Conservation (phyloP, 2,888 invertebrate genomes). For the Leptinotarsa haldemani region DNA sequence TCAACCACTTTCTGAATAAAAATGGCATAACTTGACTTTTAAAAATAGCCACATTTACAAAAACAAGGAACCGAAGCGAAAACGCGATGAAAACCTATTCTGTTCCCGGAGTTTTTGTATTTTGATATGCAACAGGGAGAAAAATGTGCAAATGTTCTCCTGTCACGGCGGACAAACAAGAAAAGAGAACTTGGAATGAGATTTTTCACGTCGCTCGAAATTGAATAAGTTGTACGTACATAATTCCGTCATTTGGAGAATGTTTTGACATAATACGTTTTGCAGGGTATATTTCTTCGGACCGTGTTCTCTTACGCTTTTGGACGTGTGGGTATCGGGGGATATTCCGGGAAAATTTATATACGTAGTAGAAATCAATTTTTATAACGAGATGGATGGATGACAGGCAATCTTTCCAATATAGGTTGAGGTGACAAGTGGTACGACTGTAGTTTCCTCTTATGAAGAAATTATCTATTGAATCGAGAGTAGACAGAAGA, state of each 20-base stretch:
- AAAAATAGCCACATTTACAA: conserved; percentile 41
- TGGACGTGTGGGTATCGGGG: neutral
- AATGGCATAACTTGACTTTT: conserved; percentile 43
- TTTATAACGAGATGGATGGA: no score
- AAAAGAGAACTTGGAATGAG: conserved; percentile 35
- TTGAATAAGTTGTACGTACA: conserved; percentile 29
- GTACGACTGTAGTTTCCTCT: no score
- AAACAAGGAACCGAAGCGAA: conserved; percentile 39
- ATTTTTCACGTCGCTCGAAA: conserved; percentile 29
- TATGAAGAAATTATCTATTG: no score
- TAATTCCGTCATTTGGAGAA: neutral
- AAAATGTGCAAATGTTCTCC: conserved; percentile 39
- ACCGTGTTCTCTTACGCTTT: neutral
- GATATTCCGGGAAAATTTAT: no score
- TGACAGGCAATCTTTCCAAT: no score
- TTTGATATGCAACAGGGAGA: conserved; percentile 34
- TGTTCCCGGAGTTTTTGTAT: conserved; percentile 31
- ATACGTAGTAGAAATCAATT: no score
- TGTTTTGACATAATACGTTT: neutral
- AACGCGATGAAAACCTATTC: conserved; percentile 37
- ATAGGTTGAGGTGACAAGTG: no score
- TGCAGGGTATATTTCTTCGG: neutral
- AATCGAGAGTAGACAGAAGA: no score
- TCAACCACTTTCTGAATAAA: conserved; percentile 34
- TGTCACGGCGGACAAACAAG: conserved; percentile 38